Conservation (phyloP, 2,888 invertebrate genomes). For the Deilephila porcellus region DNA sequence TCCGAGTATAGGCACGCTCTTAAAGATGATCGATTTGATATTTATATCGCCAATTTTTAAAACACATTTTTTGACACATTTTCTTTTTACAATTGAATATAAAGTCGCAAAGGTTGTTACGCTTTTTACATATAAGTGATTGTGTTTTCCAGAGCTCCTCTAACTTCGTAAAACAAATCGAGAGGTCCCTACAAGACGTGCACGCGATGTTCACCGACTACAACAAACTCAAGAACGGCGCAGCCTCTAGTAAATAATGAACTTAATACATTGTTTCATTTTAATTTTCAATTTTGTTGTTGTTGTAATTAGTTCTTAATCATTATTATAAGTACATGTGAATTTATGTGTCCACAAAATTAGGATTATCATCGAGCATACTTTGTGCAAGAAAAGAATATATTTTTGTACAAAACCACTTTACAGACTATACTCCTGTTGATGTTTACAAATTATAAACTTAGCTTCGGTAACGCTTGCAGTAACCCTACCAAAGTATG, state of each 20-base stretch:
- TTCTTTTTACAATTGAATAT: too few relatives aligned
- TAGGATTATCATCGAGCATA: constrained; percentile 2
- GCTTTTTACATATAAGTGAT: background rate
- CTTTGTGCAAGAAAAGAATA: background rate
- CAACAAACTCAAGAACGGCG: constrained; percentile 72
- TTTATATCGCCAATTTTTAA: too few relatives aligned
- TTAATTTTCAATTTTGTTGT: constrained; percentile 38
- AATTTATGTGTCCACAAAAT: background rate
- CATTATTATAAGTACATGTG: constrained; percentile 6
- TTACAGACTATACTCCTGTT: constrained; percentile 14
- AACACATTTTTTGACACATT: too few relatives aligned
- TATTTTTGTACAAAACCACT: constrained; percentile 21
- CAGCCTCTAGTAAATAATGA: constrained; percentile 54
- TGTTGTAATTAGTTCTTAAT: constrained; percentile 26
- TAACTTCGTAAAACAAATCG: constrained; percentile 90
- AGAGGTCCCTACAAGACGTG: constrained; percentile 89
- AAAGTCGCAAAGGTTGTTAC: too few relatives aligned
- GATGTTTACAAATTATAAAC: constrained; percentile 10
- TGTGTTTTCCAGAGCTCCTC: constrained; percentile 88
- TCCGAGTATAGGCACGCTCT: too few relatives aligned
- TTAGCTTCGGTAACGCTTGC: background rate
- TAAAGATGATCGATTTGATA: too few relatives aligned
- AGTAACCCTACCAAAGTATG: constrained; percentile 15
- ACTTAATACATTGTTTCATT: constrained; percentile 40
- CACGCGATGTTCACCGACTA: constrained; percentile 87